Evolutionary conservation across 2,113 vertebrate genomes (phyloP), one percentile per base, ranked within the genome.

Genomic region (Ceyx melanurus): DNA sequence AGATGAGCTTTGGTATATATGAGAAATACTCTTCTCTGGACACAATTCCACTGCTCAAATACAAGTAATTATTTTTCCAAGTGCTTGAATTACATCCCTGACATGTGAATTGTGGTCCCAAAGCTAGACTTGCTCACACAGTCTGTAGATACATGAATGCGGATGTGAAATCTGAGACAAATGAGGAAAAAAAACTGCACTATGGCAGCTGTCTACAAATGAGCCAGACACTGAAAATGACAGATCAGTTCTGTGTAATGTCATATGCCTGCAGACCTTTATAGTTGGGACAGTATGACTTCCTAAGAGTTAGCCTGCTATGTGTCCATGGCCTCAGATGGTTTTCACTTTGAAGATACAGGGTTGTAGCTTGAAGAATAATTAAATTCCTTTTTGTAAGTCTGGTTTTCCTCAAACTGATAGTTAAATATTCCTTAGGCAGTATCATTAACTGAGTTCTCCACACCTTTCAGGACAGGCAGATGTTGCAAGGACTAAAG

Each of bases 81-180:
- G 67, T 21, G n/a, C 56, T 82, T 61, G 15, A 89, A 70, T 83
- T 89, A 77, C 56, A 77, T 15, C 28, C 23, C 60, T 89, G 81
- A 81, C 72, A 42, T 23, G 29, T 35, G 65, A 92, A 86, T 48
- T 71, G 56, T 14, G n/a, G 64, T 88, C 61, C 61, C 82, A 74
- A 8, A 17, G 28, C 56, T 29, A 86, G 64, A 64, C 33, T 37
- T 53, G 75, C 89, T 78, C 89, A 74, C 26, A 35, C 35, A 7
- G 40, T 23, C 54, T 76, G 31, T 0, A 70, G 64, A 54, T 13
- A 62, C n/a, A 46, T 11, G 79, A 89, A 58, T 31, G 62, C 0
- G 14, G 71, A 92, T 43, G 88, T 43, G 90, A 94, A 95, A 95
- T 82, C 33, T 60, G 85, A 95, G 88, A 86, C 67, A 92, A 92